Base-by-base conservation (phyloP, 2,113 vertebrate species). In the Gallinago media region DNA sequence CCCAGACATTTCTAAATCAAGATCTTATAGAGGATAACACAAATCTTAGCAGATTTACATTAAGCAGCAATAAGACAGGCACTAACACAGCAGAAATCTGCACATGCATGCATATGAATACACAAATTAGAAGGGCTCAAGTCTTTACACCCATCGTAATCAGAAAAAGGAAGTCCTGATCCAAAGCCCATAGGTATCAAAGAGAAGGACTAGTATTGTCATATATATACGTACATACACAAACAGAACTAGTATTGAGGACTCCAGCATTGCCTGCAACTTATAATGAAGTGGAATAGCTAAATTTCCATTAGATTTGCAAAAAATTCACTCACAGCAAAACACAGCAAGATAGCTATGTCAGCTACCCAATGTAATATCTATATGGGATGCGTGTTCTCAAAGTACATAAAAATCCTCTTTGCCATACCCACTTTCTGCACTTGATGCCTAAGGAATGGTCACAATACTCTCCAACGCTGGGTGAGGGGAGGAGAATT, bases 301-400 rank as follows among this genome's bases (percentile, higher is more conserved):
- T 38, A 23, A 68, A 59, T 46, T 52, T 75, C 26, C 3, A 10
- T 47, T 44, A 54, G 20, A 66, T 58, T 55, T 40, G 40, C 32
- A 77, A 14, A 55, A 89, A 88, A 77, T 27, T 55, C 4, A 55
- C 50, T 82, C 52, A 65, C 20, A 92, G 32, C 15, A 72, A 90
- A 81, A 49, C 20, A 78, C 9, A 44, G 27, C 0, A 0, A 80
- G 63, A 58, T 3, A 67, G 13, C 40, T 22, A 32, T 2, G 8
- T 31, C 32, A 63, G 3, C 12, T 31, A 67, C 32, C 13, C 31
- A 81, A 38, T 4, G 19, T 34, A 46, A 22, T 16, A 11, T 11
- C 9, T 11, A 16, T 8, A 49, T 5, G 27, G 46, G n/a, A 83
- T 15, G 7, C 4, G 8, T 0, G 0, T 32, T 72, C 56, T 47